These are phyloP conservation scores for Ectemnius cavifrons DNA, from an alignment of 2,888 invertebrate genomes.

Conservation along the genomic window DNA sequence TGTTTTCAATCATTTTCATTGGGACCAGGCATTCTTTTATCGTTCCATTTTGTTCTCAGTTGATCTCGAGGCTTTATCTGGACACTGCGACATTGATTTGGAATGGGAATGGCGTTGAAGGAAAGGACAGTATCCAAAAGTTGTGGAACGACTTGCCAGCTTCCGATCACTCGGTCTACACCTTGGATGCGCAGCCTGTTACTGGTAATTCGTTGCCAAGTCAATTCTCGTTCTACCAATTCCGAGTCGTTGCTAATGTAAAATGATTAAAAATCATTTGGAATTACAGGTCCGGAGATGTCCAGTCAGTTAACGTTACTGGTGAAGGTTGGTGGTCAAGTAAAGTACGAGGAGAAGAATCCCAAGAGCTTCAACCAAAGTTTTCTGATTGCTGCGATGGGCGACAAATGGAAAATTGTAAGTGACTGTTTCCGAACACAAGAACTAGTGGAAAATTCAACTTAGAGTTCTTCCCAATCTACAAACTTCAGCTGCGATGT, in stretches of 20 bases:
- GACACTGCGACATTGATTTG: slow-evolving; percentile 92
- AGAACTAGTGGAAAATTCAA: slow-evolving; percentile 74
- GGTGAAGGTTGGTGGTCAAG: slow-evolving; percentile 90
- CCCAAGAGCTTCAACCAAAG: slow-evolving; percentile 89
- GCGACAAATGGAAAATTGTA: slow-evolving; percentile 96
- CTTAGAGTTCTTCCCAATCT: slow-evolving; percentile 7
- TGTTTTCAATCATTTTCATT: not conserved
- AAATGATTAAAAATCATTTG: too few species aligned
- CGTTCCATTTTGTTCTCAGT: slow-evolving; percentile 74
- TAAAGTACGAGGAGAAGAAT: slow-evolving; percentile 84
- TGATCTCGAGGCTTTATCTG: slow-evolving; percentile 89
- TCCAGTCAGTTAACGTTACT: slow-evolving; percentile 89
- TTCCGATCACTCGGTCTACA: slow-evolving; percentile 87
- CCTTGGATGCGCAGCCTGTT: slow-evolving; percentile 93
- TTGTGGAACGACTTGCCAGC: slow-evolving; percentile 91
- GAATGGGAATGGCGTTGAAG: slow-evolving; percentile 93
- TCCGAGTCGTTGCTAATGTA: not conserved
- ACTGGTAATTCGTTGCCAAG: slow-evolving; percentile 77
- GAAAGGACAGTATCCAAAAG: slow-evolving; percentile 90
- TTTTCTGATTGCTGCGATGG: slow-evolving; percentile 91
- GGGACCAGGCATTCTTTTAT: too few species aligned
- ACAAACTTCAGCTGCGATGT: too few species aligned
- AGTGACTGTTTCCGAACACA: slow-evolving; percentile 92
- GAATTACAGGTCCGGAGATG: slow-evolving; percentile 83
- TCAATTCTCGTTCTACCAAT: not conserved